Conservation (phyloP, 2,113 vertebrate species). For the Seriola dumerili region DNA sequence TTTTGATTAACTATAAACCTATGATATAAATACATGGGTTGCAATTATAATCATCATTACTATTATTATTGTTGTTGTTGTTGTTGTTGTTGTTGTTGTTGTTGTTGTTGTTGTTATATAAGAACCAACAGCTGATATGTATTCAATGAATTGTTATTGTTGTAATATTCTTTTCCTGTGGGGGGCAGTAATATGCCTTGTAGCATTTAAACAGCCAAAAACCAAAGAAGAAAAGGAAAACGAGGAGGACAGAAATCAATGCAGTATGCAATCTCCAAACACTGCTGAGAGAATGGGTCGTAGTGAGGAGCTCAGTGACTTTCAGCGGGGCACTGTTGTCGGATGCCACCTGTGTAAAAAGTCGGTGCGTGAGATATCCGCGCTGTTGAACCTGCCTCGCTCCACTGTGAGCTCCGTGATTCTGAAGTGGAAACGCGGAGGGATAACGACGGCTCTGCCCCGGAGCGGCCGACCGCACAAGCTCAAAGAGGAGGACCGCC, state of each 20-base stretch:
- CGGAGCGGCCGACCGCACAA: constrained; percentile 72
- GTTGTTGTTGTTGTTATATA: too few relatives aligned
- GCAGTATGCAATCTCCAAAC: background rate
- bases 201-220: background rate
- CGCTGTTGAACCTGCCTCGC: constrained; percentile 48
- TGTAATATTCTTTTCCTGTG: constrained; percentile 4
- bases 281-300: constrained; percentile 44
- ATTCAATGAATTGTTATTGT: constrained; percentile 3
- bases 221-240: constrained; percentile 22
- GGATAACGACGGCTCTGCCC: constrained; percentile 64
- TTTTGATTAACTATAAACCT: too few relatives aligned
- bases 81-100: too few relatives aligned
- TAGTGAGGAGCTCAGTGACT: constrained; percentile 68
- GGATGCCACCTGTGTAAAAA: constrained; percentile 65
- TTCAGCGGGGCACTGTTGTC: constrained; percentile 63
- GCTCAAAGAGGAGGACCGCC: constrained; percentile 65
- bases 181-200: constrained; percentile 10
- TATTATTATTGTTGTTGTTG: too few relatives aligned
- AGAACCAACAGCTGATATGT: background rate
- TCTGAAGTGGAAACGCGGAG: constrained; percentile 63
- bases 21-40: too few relatives aligned
- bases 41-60: too few relatives aligned
- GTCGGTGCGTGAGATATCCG: constrained; percentile 61
- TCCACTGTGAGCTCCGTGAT: constrained; percentile 70
- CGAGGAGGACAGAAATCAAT: background rate